phyloP scores from a whole-genome alignment of 2,888 invertebrate genomes.

The Belgica antarctica region DNA sequence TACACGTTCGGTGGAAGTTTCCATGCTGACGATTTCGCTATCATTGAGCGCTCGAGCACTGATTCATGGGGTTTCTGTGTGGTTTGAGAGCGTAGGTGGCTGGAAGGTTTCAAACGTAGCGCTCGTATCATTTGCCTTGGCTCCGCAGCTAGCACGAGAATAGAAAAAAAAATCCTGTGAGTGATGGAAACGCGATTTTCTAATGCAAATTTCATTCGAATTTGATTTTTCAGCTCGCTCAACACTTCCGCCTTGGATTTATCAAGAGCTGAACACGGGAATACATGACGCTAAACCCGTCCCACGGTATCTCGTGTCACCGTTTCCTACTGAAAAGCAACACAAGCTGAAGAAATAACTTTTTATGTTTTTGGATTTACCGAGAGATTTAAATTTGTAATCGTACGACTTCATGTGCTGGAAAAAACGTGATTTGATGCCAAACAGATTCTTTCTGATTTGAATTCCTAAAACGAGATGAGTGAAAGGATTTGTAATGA shows the following conservation, averaged over 20 bases:
- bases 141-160: slow-evolving; percentile 27
- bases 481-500: background rate
- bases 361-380: slow-evolving; percentile 14
- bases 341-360: background rate
- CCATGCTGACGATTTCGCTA: slow-evolving; percentile 24
- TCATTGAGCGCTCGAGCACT: background rate
- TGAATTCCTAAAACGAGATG: slow-evolving; percentile 34
- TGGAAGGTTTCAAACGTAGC: background rate
- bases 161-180: no score
- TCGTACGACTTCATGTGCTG: slow-evolving; percentile 31
- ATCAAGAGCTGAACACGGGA: no score
- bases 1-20: slow-evolving; percentile 38
- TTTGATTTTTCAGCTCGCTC: background rate
- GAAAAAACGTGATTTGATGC: slow-evolving; percentile 27
- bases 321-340: no score
- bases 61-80: background rate
- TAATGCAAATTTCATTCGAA: background rate
- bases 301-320: no score
- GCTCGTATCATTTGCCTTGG: slow-evolving; percentile 36
- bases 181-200: background rate
- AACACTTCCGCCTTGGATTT: background rate
- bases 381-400: slow-evolving; percentile 33
- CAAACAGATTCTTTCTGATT: slow-evolving; percentile 37
- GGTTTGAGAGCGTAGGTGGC: background rate
- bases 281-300: no score